These are phyloP conservation scores for Phalacrocorax carbo DNA, from an alignment of 2,113 vertebrate genomes.

Conservation along the genomic window DNA sequence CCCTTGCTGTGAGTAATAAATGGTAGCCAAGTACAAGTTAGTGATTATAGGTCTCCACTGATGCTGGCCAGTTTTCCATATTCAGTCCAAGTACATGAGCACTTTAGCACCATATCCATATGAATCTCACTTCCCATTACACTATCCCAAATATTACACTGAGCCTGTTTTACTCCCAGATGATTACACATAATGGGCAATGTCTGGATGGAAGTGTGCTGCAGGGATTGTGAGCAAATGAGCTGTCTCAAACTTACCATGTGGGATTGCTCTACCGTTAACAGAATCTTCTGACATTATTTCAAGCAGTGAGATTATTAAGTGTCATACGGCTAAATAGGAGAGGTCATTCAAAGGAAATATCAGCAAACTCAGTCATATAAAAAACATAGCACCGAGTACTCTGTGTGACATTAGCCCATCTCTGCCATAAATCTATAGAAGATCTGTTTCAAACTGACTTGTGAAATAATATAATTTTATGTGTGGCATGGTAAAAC, in stretches of 20 bases:
- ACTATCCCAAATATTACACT: not conserved
- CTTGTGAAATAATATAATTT: not conserved
- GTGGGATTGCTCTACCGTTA: conserved; percentile 39
- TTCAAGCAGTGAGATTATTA: conserved; percentile 55
- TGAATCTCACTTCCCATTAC: not conserved
- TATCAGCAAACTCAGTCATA: conserved; percentile 3
- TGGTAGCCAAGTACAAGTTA: not conserved
- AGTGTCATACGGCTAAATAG: not conserved
- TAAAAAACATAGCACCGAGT: not conserved
- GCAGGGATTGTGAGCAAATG: conserved; percentile 52
- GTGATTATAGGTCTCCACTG: not conserved
- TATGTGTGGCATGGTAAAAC: not conserved
- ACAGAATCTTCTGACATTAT: conserved; percentile 50
- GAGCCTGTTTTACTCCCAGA: conserved; percentile 24
- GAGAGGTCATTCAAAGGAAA: conserved; percentile 34
- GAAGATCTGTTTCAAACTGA: not conserved
- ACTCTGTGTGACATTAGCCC: not conserved
- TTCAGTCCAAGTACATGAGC: not conserved
- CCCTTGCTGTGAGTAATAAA: not conserved
- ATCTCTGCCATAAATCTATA: not conserved
- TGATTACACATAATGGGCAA: conserved; percentile 47
- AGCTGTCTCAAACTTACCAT: conserved; percentile 46
- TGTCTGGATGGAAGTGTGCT: conserved; percentile 42
- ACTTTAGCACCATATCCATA: not conserved
- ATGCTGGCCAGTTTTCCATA: not conserved